These are phyloP conservation scores for Pseudopipra pipra DNA, from an alignment of 2,113 vertebrate genomes.

Conservation along the genomic window DNA sequence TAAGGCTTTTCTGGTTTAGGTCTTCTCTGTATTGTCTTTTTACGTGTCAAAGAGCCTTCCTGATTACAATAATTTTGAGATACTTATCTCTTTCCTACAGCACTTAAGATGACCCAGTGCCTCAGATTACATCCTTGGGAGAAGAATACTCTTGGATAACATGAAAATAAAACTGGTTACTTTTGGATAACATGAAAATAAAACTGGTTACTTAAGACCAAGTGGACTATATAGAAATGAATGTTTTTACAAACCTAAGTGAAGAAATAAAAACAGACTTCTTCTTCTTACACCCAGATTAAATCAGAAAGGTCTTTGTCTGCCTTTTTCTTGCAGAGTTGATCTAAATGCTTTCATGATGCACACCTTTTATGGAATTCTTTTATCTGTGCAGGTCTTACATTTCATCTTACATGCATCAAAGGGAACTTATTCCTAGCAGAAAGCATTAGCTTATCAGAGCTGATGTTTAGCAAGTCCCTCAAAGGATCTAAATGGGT, in stretches of 20 bases:
- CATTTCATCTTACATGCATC: constrained; percentile 8
- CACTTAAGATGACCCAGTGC: neutral
- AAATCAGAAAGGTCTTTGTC: neutral
- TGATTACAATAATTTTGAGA: neutral
- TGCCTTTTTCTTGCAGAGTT: neutral
- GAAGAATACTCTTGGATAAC: neutral
- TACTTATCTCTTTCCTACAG: neutral
- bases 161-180: neutral
- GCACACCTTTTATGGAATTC: neutral
- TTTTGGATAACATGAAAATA: neutral
- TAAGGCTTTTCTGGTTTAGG: neutral
- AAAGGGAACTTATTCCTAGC: neutral
- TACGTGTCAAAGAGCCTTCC: neutral
- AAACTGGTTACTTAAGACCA: neutral
- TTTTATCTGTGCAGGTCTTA: constrained; percentile 14
- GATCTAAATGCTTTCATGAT: neutral
- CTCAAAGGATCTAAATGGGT: neutral
- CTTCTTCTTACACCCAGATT: neutral
- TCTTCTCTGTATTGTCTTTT: neutral
- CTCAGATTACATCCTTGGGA: neutral
- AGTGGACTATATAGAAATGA: neutral
- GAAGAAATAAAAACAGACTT: neutral
- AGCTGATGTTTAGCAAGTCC: neutral
- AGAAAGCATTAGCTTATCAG: constrained; percentile 1
- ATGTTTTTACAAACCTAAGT: neutral